Evolutionary conservation across 2,797 vertebrate species (phyloP), one percentile per base, ranked within the genome.

Genomic region (Prunella strophiata): DNA sequence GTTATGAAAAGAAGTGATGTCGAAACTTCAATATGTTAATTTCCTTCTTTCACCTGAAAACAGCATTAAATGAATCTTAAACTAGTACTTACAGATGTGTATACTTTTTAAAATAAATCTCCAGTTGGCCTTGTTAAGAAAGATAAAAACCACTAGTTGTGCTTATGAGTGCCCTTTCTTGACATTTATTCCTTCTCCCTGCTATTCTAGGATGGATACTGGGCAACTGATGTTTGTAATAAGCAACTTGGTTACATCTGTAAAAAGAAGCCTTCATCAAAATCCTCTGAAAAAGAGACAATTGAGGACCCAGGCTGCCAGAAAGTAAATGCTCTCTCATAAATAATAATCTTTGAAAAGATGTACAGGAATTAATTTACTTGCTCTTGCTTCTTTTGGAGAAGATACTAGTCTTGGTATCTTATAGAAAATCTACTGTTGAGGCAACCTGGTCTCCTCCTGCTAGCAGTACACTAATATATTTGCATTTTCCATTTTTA

Each of bases 151-250:
- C 8, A 17, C 2, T 34, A 23, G 2, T 10, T 79, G 51, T 22
- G 4, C 13, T 66, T 47, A 27, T 36, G 5, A 13, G 42, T 43
- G 16, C 9, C 17, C 6, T 34, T 50, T 72, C 48, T 72, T 57
- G 32, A 85, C 13, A 34, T 66, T 65, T 4, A 0, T 54, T 88
- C 74, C 38, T 79, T 86, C 30, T 78, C 30, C 42, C 9, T 88
- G 19, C 30, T 85, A 7, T 42, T 32, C 90, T 62, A 99, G 99
- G 98, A 98, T 43, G 99, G 98, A 20, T 98, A 96, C 72, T 99
- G 99, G 99, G 97, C 98, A 26, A 99, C 98, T 81, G 91, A 98
- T 70, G 87, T 97, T 89, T 99, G 99, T 90, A 98, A 99, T 87
- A 98, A 95, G 51, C 80, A 97, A 12, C 94, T 96, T 79, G 98